Conservation (phyloP, 2,888 invertebrate genomes). For the Onchidella celtica region DNA sequence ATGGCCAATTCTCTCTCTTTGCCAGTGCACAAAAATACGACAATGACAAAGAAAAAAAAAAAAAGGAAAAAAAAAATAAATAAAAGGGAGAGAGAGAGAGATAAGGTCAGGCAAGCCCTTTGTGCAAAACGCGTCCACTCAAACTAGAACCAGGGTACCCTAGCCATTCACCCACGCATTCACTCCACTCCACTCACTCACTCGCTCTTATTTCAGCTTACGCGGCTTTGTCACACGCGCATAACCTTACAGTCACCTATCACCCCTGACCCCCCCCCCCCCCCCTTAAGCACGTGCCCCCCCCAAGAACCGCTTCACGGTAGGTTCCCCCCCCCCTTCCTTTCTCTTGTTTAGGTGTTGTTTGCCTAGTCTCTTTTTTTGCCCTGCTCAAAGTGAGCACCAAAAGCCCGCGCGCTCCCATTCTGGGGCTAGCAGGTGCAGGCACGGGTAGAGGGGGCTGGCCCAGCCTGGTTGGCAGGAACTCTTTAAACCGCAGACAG, state of each 20-base stretch:
- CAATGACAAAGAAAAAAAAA: neutral
- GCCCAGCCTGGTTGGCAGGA: too few relatives aligned
- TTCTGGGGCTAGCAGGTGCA: too few relatives aligned
- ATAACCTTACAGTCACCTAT: slow-evolving; percentile 36
- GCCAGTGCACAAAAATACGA: too few relatives aligned
- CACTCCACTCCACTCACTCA: neutral
- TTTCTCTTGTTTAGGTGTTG: neutral
- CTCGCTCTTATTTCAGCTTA: slow-evolving; percentile 16
- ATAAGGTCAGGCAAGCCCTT: neutral
- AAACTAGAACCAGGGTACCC: too few relatives aligned
- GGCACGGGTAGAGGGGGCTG: too few relatives aligned
- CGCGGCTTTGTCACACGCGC: slow-evolving; percentile 30
- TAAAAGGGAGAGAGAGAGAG: neutral
- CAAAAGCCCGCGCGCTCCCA: too few relatives aligned
- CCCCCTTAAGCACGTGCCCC: neutral
- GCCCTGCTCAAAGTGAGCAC: too few relatives aligned
- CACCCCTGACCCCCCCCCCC: slow-evolving; percentile 31
- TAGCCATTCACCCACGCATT: too few relatives aligned
- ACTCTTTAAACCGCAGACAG: too few relatives aligned
- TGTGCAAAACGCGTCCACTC: too few relatives aligned
- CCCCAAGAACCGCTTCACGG: neutral
- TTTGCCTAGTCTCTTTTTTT: too few relatives aligned
- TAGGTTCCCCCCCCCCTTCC: neutral
- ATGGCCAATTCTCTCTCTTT: too few relatives aligned
- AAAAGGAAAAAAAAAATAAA: neutral